A percentile compares a stretch with the other conserved stretches of the same genome.
Evolutionary conservation across 23 tunicate species (phyloP).

Genomic region (Ciona savignyi): DNA sequence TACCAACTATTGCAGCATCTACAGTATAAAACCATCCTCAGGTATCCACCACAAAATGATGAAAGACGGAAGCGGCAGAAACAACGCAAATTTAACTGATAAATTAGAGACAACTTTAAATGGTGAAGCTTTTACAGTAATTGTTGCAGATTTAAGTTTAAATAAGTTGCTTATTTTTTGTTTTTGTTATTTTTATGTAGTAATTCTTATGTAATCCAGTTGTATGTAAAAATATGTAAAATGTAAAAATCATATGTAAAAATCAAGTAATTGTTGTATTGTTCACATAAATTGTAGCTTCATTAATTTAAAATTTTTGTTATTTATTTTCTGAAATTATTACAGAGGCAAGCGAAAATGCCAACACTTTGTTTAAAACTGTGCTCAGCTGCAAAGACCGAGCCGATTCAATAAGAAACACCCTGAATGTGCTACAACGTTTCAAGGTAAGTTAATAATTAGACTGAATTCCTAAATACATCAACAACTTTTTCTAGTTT

Average conservation of each 20-base stretch:
- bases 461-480: background rate
- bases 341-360: conserved; percentile 75
- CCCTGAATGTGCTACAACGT: conserved; percentile 90
- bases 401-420: conserved; percentile 96
- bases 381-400: conserved; percentile 91
- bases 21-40: too few relatives aligned
- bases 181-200: too few relatives aligned
- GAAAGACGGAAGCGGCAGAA: conserved; percentile 54
- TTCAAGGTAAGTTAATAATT: conserved; percentile 51
- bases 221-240: too few relatives aligned
- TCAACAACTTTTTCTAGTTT: conserved; percentile 25
- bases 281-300: too few relatives aligned
- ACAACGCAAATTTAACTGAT: conserved; percentile 44
- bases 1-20: too few relatives aligned
- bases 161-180: too few relatives aligned
- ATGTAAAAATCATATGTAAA: too few relatives aligned
- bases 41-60: conserved; percentile 55
- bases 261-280: too few relatives aligned
- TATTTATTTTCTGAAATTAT: too few relatives aligned
- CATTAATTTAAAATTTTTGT: too few relatives aligned
- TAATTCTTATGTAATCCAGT: too few relatives aligned
- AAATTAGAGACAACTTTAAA: conserved; percentile 40
- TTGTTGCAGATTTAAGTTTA: too few relatives aligned
- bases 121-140: conserved; percentile 16
- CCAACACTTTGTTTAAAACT: conserved; percentile 63